Conservation (phyloP, 2,113 vertebrate species). For the Rhinolophus ferrumequinum region DNA sequence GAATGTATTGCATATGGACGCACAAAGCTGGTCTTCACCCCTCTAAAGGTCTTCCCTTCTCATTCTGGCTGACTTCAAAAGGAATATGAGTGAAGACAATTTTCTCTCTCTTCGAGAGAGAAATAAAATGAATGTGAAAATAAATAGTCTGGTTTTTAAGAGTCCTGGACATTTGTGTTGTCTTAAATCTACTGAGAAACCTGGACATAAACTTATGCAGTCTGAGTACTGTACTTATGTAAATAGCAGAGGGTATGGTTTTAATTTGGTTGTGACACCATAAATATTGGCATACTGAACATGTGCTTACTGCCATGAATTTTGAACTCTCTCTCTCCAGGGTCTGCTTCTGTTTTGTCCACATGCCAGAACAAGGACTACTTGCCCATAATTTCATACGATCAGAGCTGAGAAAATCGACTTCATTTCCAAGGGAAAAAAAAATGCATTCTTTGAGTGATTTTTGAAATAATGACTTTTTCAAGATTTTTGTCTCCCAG, state of each 20-base stretch:
- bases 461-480: conserved; percentile 32
- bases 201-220: neutral
- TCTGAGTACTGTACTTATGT: conserved; percentile 39
- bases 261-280: conserved; percentile 72
- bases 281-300: conserved; percentile 67
- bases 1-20: neutral
- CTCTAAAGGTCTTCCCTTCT: neutral
- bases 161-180: neutral
- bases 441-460: neutral
- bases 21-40: neutral
- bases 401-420: conserved; percentile 69
- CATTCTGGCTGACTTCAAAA: neutral
- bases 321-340: conserved; percentile 68
- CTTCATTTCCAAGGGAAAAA: conserved; percentile 56
- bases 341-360: conserved; percentile 80
- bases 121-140: conserved; percentile 36
- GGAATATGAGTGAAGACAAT: neutral
- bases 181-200: conserved; percentile 27
- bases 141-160: neutral
- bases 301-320: conserved; percentile 72
- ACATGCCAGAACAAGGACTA: conserved; percentile 66
- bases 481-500: conserved; percentile 15
- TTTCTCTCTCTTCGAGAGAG: neutral
- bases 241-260: conserved; percentile 68
- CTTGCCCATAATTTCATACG: conserved; percentile 52